Percentiles rank a stretch among this genome's conserved stretches.
Evolutionary conservation across 2,113 vertebrate species (phyloP).

Genomic region (Mirza zaza): DNA sequence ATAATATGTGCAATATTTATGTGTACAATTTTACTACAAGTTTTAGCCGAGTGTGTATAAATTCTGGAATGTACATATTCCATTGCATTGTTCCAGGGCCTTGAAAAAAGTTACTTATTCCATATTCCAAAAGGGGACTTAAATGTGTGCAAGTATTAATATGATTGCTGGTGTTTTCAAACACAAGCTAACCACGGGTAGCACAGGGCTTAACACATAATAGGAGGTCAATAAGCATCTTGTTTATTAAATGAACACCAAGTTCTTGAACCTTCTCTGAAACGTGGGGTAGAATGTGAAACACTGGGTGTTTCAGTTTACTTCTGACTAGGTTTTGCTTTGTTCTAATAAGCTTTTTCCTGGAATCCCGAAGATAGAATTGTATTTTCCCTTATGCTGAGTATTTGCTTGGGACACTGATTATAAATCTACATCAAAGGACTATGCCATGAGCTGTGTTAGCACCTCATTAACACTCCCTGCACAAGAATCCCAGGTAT

Average conservation of each 20-base stretch:
- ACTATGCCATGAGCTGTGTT: constrained; percentile 25
- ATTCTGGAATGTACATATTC: neutral
- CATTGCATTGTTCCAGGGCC: neutral
- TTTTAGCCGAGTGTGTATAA: neutral
- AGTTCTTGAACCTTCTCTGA: neutral
- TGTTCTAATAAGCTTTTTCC: constrained; percentile 34
- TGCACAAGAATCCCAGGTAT: neutral
- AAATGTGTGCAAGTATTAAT: neutral
- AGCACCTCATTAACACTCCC: constrained; percentile 67
- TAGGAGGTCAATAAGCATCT: neutral
- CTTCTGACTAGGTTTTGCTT: neutral
- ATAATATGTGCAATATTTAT: neutral
- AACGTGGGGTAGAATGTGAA: neutral
- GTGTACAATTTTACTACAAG: neutral
- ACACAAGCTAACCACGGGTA: neutral
- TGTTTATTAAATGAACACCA: neutral
- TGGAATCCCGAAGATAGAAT: constrained; percentile 15
- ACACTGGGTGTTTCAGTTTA: neutral
- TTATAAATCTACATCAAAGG: constrained; percentile 67
- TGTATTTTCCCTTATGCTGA: neutral
- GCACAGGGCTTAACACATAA: neutral
- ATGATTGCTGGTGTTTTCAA: neutral
- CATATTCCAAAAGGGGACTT: neutral
- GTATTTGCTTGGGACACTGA: constrained; percentile 3
- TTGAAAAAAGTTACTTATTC: neutral